Evolutionary conservation across 1,140 invertebrate genomes (phyloP).

Genomic region (Pseudoatta argentina): DNA sequence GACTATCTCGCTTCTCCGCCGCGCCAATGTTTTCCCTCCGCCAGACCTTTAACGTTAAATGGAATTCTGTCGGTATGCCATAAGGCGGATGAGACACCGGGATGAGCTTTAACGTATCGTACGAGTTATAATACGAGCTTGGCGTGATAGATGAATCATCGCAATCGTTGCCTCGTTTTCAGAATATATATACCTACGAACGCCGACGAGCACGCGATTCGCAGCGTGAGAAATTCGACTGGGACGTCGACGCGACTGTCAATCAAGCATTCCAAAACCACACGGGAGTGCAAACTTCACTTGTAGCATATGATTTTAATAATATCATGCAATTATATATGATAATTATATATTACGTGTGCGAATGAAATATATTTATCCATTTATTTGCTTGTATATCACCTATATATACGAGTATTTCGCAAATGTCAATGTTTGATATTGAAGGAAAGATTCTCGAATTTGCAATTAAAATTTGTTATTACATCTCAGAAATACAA

Average conservation of each 20-base stretch:
- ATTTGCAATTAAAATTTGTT: too few species aligned
- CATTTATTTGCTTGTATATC: neutral
- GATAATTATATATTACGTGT: neutral
- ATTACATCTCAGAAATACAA: too few species aligned
- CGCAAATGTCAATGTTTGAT: too few species aligned
- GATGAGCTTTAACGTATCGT: conserved; percentile 71
- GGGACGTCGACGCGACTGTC: conserved; percentile 51
- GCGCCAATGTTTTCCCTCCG: conserved; percentile 54
- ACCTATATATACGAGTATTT: neutral
- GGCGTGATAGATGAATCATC: conserved; percentile 72
- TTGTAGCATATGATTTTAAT: conserved; percentile 6
- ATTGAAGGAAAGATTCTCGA: too few species aligned
- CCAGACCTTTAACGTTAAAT: conserved; percentile 70
- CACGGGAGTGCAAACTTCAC: neutral
- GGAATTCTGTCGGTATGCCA: conserved; percentile 65
- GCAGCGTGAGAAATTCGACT: conserved; percentile 54
- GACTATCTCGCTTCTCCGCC: conserved; percentile 57
- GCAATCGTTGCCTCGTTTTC: conserved; percentile 69
- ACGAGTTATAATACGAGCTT: conserved; percentile 68
- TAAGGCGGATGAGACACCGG: conserved; percentile 21
- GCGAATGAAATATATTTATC: neutral
- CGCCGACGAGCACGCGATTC: neutral
- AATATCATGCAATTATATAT: neutral
- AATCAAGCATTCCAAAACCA: conserved; percentile 34
- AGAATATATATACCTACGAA: neutral